Percentiles rank a stretch among this genome's conserved stretches.
These are phyloP conservation scores for Maconellicoccus hirsutus DNA, from an alignment of 1,140 invertebrate species.

Conservation along the genomic window DNA sequence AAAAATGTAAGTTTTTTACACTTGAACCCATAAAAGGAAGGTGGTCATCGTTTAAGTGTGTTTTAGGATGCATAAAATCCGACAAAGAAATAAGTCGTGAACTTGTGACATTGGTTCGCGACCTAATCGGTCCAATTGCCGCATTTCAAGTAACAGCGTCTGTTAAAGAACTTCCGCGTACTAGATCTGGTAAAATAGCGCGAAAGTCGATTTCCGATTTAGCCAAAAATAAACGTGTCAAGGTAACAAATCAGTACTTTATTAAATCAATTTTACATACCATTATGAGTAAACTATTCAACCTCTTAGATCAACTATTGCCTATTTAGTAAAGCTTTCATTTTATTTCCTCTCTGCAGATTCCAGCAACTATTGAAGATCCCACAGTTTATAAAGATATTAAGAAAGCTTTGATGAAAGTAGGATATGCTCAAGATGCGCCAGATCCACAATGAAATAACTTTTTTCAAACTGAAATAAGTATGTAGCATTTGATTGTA, in stretches of 20 bases:
- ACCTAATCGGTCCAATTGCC: constrained; percentile 78
- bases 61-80: constrained; percentile 40
- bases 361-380: constrained; percentile 80
- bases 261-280: not conserved
- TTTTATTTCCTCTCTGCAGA: constrained; percentile 45
- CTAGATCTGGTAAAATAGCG: constrained; percentile 65
- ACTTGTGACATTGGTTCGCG: constrained; percentile 57
- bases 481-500: too few relatives aligned
- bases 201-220: constrained; percentile 74
- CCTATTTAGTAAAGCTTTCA: not conserved
- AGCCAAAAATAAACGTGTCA: constrained; percentile 61
- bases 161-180: constrained; percentile 64
- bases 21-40: not conserved
- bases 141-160: constrained; percentile 63
- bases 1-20: constrained; percentile 18
- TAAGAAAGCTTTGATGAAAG: constrained; percentile 54
- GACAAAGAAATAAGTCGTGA: constrained; percentile 50
- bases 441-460: constrained; percentile 42
- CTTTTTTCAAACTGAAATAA: not conserved
- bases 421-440: constrained; percentile 59
- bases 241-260: constrained; percentile 38
- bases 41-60: not conserved
- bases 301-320: too few relatives aligned
- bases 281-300: not conserved
- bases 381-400: constrained; percentile 65